A percentile compares a stretch with the other conserved stretches of the same genome.
Evolutionary conservation across 2,113 vertebrate genomes (phyloP).

Genomic region (Hiodon tergisus): DNA sequence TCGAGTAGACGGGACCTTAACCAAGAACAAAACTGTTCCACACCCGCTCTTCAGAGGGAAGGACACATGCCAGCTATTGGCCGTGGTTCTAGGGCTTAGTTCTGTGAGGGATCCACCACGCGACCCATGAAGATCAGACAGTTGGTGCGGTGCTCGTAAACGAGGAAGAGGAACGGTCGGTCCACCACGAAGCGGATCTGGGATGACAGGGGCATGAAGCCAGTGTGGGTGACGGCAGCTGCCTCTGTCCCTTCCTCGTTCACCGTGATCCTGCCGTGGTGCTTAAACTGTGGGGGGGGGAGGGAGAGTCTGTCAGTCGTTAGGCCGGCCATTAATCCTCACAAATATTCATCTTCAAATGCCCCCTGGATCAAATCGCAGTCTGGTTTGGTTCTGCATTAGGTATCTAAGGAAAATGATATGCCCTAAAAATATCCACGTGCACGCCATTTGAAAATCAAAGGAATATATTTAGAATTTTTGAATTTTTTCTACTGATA

Average conservation of each 20-base stretch:
- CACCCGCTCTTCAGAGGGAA: slow-evolving; percentile 5
- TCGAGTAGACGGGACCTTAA: slow-evolving; percentile 41
- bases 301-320: not conserved
- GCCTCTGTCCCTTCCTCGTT: slow-evolving; percentile 94
- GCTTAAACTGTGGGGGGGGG: slow-evolving; percentile 71
- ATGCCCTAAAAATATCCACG: too few relatives aligned
- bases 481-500: not conserved
- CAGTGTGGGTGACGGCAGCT: slow-evolving; percentile 76
- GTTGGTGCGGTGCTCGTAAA: slow-evolving; percentile 90
- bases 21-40: slow-evolving; percentile 31
- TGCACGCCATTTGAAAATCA: not conserved
- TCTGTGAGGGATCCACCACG: slow-evolving; percentile 76
- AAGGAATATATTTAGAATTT: not conserved
- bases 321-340: too few relatives aligned
- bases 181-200: slow-evolving; percentile 81
- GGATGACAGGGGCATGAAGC: slow-evolving; percentile 91
- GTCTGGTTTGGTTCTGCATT: too few relatives aligned
- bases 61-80: not conserved
- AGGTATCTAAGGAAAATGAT: too few relatives aligned
- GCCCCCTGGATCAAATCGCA: too few relatives aligned
- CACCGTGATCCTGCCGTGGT: slow-evolving; percentile 90
- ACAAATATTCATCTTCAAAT: too few relatives aligned
- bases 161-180: slow-evolving; percentile 85
- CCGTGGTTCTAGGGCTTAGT: slow-evolving; percentile 35
- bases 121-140: slow-evolving; percentile 91